Evolutionary conservation across 2,113 vertebrate species (phyloP).

Genomic region (Alethe castanea): DNA sequence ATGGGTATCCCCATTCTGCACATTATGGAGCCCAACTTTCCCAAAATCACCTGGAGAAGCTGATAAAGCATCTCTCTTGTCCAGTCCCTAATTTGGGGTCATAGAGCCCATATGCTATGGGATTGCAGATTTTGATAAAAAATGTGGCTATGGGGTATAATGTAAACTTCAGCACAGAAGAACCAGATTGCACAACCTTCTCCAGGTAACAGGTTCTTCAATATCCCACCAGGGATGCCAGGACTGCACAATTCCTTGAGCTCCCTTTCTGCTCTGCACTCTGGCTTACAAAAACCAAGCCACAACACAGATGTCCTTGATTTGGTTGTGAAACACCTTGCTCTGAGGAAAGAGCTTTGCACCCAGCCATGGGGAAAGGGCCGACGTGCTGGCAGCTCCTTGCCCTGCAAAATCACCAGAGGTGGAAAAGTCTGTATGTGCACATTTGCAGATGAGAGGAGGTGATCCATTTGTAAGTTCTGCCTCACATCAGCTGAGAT

Average conservation of each 20-base stretch:
- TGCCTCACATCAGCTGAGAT: not conserved
- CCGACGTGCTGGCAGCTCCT: accelerated
- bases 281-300: not conserved
- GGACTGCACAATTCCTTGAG: not conserved
- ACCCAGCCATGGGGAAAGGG: not conserved
- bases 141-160: not conserved
- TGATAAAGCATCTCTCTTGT: not conserved
- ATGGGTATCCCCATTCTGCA: not conserved
- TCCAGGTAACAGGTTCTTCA: not conserved
- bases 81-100: not conserved
- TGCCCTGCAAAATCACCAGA: not conserved
- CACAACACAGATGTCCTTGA: not conserved
- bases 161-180: not conserved
- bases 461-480: not conserved
- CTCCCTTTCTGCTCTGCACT: not conserved
- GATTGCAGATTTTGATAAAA: not conserved
- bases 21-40: not conserved
- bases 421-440: not conserved
- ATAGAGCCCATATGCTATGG: not conserved
- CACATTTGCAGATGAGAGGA: not conserved
- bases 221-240: accelerated
- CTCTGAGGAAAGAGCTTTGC: accelerated
- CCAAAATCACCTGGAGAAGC: not conserved
- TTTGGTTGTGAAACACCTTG: not conserved
- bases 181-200: not conserved